Conservation (phyloP, 2,888 invertebrate genomes). For the Spisula solida region DNA sequence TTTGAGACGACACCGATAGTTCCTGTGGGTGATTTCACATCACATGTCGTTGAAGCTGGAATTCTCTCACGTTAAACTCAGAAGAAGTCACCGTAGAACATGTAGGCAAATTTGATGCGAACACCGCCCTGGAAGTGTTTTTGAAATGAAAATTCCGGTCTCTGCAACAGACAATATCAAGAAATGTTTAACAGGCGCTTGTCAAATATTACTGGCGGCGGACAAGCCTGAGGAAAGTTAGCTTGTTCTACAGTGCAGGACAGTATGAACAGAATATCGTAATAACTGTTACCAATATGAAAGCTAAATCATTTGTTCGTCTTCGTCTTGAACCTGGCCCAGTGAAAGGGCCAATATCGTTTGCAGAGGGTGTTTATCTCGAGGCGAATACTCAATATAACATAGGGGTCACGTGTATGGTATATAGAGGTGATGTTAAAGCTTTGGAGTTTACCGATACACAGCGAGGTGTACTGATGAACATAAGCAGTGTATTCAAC, state of each 20-base stretch:
- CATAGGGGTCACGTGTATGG: conserved; percentile 64
- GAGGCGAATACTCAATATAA: conserved; percentile 68
- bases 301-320: conserved; percentile 58
- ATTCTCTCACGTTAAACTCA: conserved; percentile 51
- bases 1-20: conserved; percentile 65
- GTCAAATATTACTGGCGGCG: conserved; percentile 65
- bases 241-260: conserved; percentile 59
- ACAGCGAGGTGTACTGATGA: conserved; percentile 61
- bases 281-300: conserved; percentile 67
- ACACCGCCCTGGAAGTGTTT: conserved; percentile 68
- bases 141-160: conserved; percentile 64
- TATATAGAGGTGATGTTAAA: conserved; percentile 69
- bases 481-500: conserved; percentile 69
- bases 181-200: conserved; percentile 64
- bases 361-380: conserved; percentile 63
- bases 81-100: conserved; percentile 55
- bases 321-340: conserved; percentile 62
- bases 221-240: conserved; percentile 69
- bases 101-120: conserved; percentile 69
- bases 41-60: conserved; percentile 59
- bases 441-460: conserved; percentile 65
- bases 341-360: conserved; percentile 59
- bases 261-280: conserved; percentile 66
- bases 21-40: conserved; percentile 70
- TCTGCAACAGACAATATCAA: conserved; percentile 62